Evolutionary conservation across 1,140 invertebrate genomes (phyloP).

Genomic region (Drosophila simulans): DNA sequence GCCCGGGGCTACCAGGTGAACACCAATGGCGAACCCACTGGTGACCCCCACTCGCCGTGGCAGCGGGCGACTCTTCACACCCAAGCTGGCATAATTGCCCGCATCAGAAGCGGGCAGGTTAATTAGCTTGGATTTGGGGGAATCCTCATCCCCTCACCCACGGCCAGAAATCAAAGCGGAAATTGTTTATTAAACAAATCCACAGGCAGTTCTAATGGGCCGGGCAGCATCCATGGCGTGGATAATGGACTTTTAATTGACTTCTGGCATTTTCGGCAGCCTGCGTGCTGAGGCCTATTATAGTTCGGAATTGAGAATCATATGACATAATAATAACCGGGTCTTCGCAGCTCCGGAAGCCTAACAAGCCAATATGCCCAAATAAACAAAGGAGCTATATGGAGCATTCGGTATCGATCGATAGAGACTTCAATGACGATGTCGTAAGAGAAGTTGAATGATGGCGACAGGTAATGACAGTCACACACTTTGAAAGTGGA

Average conservation of each 20-base stretch:
- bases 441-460: conserved; percentile 2
- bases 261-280: conserved; percentile 49
- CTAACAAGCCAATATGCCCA: conserved; percentile 16
- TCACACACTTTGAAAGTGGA: conserved; percentile 8
- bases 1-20: conserved; percentile 32
- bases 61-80: conserved; percentile 66
- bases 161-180: conserved; percentile 64
- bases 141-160: conserved; percentile 27
- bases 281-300: conserved; percentile 40
- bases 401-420: neutral
- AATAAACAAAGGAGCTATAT: neutral
- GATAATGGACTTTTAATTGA: conserved; percentile 74
- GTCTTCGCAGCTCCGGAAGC: conserved; percentile 25
- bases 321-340: conserved; percentile 54
- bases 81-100: conserved; percentile 57
- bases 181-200: conserved; percentile 80
- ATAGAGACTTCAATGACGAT: conserved; percentile 18
- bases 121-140: conserved; percentile 42
- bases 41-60: conserved; percentile 8
- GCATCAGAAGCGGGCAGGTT: conserved; percentile 26
- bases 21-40: neutral
- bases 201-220: conserved; percentile 29
- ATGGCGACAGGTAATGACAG: neutral
- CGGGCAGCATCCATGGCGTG: conserved; percentile 25
- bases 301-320: conserved; percentile 21